Conservation (phyloP, 2,797 vertebrate species). For the Hippoglossus hippoglossus region DNA sequence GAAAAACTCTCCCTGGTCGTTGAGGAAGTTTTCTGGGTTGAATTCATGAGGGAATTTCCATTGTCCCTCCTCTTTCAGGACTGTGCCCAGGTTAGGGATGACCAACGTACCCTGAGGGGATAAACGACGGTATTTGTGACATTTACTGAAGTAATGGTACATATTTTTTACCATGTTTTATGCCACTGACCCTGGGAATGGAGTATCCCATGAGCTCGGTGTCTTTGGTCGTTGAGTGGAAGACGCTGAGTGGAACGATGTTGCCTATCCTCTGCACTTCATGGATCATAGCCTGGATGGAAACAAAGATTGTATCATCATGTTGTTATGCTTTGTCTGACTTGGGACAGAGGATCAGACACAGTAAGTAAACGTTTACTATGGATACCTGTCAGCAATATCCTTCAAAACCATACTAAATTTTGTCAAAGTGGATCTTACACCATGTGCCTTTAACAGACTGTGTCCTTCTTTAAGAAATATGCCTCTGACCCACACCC, state of each 20-base stretch:
- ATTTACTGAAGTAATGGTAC: too few relatives aligned
- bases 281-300: conserved; percentile 80
- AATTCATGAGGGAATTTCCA: conserved; percentile 83
- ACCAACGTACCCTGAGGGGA: conserved; percentile 76
- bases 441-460: too few relatives aligned
- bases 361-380: too few relatives aligned
- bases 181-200: conserved; percentile 79
- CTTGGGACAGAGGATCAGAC: background rate
- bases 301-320: conserved; percentile 26
- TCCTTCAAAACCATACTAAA: too few relatives aligned
- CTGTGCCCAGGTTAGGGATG: conserved; percentile 77
- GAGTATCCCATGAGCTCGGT: conserved; percentile 83
- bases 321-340: too few relatives aligned
- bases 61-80: conserved; percentile 74
- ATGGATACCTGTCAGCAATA: too few relatives aligned
- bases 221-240: conserved; percentile 80
- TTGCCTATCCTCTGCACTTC: conserved; percentile 81
- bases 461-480: background rate
- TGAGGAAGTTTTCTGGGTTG: conserved; percentile 82
- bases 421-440: too few relatives aligned
- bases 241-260: conserved; percentile 79
- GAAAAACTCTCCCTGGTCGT: conserved; percentile 76
- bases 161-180: too few relatives aligned
- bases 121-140: too few relatives aligned
- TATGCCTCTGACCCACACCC: too few relatives aligned